Evolutionary conservation across 2,888 invertebrate genomes (phyloP), one percentile per base, ranked within the genome.

Genomic region (Andrena haemorrhoa): DNA sequence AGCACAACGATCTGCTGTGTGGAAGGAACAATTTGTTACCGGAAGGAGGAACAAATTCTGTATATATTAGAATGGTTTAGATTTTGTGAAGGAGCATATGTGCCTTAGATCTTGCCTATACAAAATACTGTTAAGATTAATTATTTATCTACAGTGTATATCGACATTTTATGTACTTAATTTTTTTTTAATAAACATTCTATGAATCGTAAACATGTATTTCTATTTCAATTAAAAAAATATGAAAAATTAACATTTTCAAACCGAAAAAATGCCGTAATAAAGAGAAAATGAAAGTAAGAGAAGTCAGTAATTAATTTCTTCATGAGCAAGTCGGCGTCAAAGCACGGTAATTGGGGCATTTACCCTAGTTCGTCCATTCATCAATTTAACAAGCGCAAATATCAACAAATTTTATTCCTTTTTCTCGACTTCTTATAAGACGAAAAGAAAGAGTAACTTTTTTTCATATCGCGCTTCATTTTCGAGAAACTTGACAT

Each of bases 101-200:
- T 91, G 93, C 93, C 93, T 92, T 92, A 89, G 82, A 91, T 92
- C 93, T 93, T 93, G 93, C 93, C 93, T 89, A 89, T 86, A 85
- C 69, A 75, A 74, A 79, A 58, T 83, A 80, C 89, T 86, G 85
- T 89, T 91, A 91, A 90, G 86, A 89, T 78, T 85, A 90, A 87
- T 87, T 92, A 92, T 93, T 90, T 92, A 92, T 86, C 82, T 91
- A 90, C 35, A 70, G 87, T 79, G 69, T 76, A 74, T 84, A 70
- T 23, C 73, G 33, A 83, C 82, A 86, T 81, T 86, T 84, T 87
- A 75, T 86, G 88, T 87, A 87, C 88, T 86, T 87, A 87, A 87
- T 88, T 87, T 86, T 86, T 86, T 87, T 88, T 83, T 76, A 86
- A 87, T 87, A 87, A 83, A 76, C 63, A 82, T 74, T 33, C 29